A percentile compares a stretch with the other conserved stretches of the same genome.
Evolutionary conservation across 2,113 vertebrate species (phyloP).

Genomic region (Syngnathoides biaculeatus): DNA sequence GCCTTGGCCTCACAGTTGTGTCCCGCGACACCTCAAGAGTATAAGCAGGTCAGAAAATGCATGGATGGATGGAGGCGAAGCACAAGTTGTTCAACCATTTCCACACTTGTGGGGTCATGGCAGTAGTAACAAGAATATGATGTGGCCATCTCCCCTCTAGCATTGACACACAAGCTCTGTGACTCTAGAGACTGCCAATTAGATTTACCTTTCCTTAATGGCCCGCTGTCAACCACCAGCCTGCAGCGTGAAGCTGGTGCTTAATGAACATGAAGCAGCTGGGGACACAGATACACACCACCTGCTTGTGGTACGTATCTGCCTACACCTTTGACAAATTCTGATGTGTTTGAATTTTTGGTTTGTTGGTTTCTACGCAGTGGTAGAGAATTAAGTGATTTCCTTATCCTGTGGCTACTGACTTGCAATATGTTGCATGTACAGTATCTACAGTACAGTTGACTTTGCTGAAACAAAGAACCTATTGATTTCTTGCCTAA

Average conservation of each 20-base stretch:
- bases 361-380: too few species aligned
- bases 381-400: too few species aligned
- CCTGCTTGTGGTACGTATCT: constrained; percentile 9
- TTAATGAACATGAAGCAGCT: constrained; percentile 32
- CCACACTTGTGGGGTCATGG: constrained; percentile 32
- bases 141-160: constrained; percentile 43
- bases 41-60: too few species aligned
- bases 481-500: too few species aligned
- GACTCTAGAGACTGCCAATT: constrained; percentile 62
- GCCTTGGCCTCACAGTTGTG: too few species aligned
- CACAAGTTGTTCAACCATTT: constrained; percentile 16
- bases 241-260: constrained; percentile 36
- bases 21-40: too few species aligned
- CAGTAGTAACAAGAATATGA: constrained; percentile 43
- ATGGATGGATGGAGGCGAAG: too few species aligned
- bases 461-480: too few species aligned
- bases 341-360: background rate
- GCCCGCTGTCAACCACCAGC: constrained; percentile 59
- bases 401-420: too few species aligned
- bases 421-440: too few species aligned
- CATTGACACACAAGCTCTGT: constrained; percentile 54
- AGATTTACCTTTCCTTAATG: constrained; percentile 75
- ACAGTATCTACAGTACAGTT: too few species aligned
- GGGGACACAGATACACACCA: constrained; percentile 29
- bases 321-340: background rate